phyloP scores from a whole-genome alignment of 2,113 vertebrate species.

The Macrotus californicus region DNA sequence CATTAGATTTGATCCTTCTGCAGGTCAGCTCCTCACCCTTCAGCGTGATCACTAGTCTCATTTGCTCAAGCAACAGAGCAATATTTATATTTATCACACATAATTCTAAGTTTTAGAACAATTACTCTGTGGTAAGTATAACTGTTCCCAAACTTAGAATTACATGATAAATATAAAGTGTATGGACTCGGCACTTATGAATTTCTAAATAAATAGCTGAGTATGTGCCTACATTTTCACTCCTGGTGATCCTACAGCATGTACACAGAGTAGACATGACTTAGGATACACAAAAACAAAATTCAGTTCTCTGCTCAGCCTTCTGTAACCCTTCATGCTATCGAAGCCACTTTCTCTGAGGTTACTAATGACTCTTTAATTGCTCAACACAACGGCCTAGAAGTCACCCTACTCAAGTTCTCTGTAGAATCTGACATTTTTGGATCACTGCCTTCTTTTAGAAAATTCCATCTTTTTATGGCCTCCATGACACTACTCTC shows the following conservation, averaged over 20 bases:
- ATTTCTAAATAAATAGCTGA: slow-evolving; percentile 59
- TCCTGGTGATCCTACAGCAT: neutral
- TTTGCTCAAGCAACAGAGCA: slow-evolving; percentile 44
- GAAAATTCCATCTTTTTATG: slow-evolving; percentile 1
- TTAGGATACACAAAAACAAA: neutral
- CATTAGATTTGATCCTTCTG: neutral
- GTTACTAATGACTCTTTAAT: slow-evolving; percentile 1
- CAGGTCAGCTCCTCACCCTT: neutral
- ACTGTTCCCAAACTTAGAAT: slow-evolving; percentile 66
- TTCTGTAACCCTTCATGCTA: neutral
- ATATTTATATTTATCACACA: slow-evolving; percentile 65
- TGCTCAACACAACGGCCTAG: neutral
- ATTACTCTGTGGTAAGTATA: slow-evolving; percentile 70
- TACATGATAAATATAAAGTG: slow-evolving; percentile 65
- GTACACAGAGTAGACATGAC: neutral
- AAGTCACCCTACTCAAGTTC: neutral
- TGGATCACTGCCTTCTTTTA: neutral
- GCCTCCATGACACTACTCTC: neutral
- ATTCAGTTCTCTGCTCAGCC: neutral
- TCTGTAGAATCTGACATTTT: neutral
- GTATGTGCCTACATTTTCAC: slow-evolving; percentile 14
- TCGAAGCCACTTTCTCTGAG: neutral
- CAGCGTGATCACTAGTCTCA: slow-evolving; percentile 41
- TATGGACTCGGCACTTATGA: slow-evolving; percentile 46
- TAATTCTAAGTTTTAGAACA: slow-evolving; percentile 69